phyloP scores from a whole-genome alignment of 1,140 invertebrate species.

The Meteorus sp. region DNA sequence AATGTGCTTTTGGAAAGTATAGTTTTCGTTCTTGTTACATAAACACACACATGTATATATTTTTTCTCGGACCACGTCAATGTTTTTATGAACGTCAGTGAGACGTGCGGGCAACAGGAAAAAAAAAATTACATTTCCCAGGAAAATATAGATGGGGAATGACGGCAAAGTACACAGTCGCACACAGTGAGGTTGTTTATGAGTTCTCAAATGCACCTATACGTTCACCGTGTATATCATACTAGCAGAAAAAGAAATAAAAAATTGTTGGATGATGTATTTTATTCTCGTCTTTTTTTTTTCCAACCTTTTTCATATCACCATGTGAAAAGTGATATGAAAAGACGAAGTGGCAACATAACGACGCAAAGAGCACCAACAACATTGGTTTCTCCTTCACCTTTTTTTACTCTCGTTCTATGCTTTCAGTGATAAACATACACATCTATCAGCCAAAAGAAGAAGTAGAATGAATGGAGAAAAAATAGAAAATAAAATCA shows the following conservation, averaged over 20 bases:
- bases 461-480: no score
- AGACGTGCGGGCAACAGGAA: neutral
- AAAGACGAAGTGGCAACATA: slow-evolving; percentile 27
- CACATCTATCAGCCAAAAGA: no score
- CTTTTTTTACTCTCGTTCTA: no score
- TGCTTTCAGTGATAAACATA: neutral
- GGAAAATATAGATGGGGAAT: slow-evolving; percentile 15
- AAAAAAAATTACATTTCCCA: slow-evolving; percentile 12
- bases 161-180: no score
- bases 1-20: no score
- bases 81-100: slow-evolving; percentile 19
- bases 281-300: slow-evolving; percentile 46
- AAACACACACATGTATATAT: neutral
- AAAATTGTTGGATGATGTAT: slow-evolving; percentile 48
- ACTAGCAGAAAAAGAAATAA: slow-evolving; percentile 21
- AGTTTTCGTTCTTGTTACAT: neutral
- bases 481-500: no score
- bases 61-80: neutral
- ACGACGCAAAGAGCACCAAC: neutral
- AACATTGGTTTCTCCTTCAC: neutral
- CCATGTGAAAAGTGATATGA: slow-evolving; percentile 37
- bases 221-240: no score
- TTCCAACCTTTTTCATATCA: no score
- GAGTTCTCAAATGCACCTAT: slow-evolving; percentile 6
- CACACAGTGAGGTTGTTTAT: slow-evolving; percentile 10